A percentile compares a stretch with the other conserved stretches of the same genome.
Evolutionary conservation across 1,140 invertebrate genomes (phyloP).

Genomic region (Heliconius eleuchia): DNA sequence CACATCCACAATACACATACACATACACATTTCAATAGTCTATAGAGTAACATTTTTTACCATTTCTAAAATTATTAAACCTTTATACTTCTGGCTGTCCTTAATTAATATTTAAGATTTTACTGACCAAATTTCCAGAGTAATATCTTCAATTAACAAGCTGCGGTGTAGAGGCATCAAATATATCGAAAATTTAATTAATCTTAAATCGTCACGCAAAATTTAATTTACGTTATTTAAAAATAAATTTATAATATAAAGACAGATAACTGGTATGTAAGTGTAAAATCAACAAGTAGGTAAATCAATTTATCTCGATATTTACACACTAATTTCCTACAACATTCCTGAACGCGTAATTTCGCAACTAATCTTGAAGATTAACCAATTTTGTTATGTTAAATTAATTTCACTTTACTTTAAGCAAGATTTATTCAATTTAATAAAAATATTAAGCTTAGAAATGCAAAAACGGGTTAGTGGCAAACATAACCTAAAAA

Average conservation of each 20-base stretch:
- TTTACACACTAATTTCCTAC: not conserved
- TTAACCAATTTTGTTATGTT: conserved; percentile 26
- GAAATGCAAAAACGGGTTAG: too few species aligned
- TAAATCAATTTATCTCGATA: not conserved
- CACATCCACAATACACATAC: too few species aligned
- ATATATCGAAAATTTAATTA: not conserved
- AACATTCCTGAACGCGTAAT: conserved; percentile 23
- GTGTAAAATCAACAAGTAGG: conserved; percentile 1
- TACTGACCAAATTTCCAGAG: not conserved
- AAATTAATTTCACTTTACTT: conserved; percentile 30
- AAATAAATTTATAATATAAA: not conserved
- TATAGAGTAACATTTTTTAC: too few species aligned
- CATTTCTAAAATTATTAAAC: too few species aligned
- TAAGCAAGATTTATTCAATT: not conserved
- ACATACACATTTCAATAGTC: too few species aligned
- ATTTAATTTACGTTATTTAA: not conserved
- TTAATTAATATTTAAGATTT: too few species aligned
- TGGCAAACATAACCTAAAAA: too few species aligned
- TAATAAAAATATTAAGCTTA: not conserved
- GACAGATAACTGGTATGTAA: not conserved
- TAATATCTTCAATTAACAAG: too few species aligned
- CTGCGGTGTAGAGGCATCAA: too few species aligned
- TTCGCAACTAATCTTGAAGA: conserved; percentile 20
- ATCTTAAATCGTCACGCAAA: not conserved
- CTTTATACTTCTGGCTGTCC: too few species aligned